Evolutionary conservation across 2,888 invertebrate genomes (phyloP), one percentile per base, ranked within the genome.

Genomic region (Aphidoletes aphidimyza): DNA sequence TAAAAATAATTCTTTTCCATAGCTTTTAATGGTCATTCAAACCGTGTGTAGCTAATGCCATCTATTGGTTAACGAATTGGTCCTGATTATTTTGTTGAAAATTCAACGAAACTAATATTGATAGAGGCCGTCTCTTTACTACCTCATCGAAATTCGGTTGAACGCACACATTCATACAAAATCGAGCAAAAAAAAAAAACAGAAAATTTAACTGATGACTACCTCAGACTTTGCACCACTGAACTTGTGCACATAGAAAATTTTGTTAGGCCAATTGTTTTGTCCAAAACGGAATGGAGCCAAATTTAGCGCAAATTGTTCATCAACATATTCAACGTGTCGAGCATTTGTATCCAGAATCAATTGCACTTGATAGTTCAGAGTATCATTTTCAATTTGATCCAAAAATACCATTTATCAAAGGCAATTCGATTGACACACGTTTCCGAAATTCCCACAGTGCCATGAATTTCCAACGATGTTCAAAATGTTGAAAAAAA

Each of bases 401-500:
- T 47, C 17, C 47, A 47, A 47, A 47, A 17, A 47, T 2, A 17
- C 2, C 17, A 5, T 17, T 17, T 14, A 47, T 14, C 47, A 47
- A 47, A 47, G 9, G 19, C 47, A 47, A 11, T 47, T 47, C 19
- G 19, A 47, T 47, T 9, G 17, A 47, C 6, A 47, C 14, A 19
- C 47, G 47, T 19, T 5, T 19, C 17, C 2, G 17, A 19, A 47
- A 11, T 47, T 17, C 2, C 47, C 17, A 47, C 9, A n/a, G n/a
- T n/a, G 14, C 22, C 14, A 22, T 39, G n/a, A 39, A 22, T 83
- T 22, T 37, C 36, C 39, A 83, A 9, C 39, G 37, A 83, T 39
- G 22, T 11, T 83, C n/a, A 83, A 69, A 39, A 83, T 39, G 22
- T 37, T 83, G 0, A 83, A 37, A n/a, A n/a, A n/a, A 37, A 83